Evolutionary conservation across 2,888 invertebrate species (phyloP).

Genomic region (Thysanoteuthis rhombus): DNA sequence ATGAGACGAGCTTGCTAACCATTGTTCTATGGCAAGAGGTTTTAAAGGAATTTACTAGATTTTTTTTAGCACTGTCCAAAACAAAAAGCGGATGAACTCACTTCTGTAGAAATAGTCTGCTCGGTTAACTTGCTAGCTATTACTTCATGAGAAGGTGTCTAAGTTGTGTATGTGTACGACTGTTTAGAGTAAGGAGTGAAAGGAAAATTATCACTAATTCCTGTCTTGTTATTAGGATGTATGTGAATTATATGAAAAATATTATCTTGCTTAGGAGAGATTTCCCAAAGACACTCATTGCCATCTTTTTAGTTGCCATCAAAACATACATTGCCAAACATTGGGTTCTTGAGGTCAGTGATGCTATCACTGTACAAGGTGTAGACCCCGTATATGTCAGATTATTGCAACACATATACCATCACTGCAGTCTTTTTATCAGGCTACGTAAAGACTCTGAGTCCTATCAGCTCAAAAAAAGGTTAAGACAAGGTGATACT

Average conservation of each 20-base stretch:
- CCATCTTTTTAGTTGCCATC: neutral
- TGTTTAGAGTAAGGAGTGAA: too few species aligned
- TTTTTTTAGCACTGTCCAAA: too few species aligned
- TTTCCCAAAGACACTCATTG: neutral
- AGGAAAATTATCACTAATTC: neutral
- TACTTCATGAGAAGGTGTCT: neutral
- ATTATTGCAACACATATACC: too few species aligned
- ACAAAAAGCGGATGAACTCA: neutral
- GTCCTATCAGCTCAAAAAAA: too few species aligned
- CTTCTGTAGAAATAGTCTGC: neutral
- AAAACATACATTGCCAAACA: neutral
- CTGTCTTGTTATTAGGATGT: neutral
- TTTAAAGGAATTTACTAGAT: too few species aligned
- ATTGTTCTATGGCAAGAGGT: too few species aligned
- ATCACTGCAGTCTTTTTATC: too few species aligned
- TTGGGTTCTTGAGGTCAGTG: neutral
- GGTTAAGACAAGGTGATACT: too few species aligned
- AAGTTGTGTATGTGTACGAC: neutral
- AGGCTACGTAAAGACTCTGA: too few species aligned
- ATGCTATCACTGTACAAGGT: too few species aligned
- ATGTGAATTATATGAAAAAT: neutral
- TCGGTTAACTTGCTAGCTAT: neutral
- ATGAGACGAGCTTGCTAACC: too few species aligned
- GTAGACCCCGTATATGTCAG: too few species aligned
- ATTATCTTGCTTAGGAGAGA: neutral